A percentile compares a stretch with the other conserved stretches of the same genome.
phyloP scores from a whole-genome alignment of 2,113 vertebrate genomes.

The Dolichotis patagonum region DNA sequence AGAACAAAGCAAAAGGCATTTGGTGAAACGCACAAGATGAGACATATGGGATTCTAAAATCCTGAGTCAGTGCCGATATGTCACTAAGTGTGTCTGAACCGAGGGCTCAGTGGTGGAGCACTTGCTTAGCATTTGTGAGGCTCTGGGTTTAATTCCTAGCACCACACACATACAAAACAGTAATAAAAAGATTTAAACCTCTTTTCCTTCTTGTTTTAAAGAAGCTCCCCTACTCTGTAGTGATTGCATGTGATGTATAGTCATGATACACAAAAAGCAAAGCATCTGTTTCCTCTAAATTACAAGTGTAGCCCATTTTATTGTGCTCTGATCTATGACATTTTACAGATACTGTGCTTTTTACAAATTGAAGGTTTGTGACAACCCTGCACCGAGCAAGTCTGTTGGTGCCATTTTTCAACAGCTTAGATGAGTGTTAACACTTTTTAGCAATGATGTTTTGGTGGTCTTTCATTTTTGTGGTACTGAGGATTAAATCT shows the following conservation, averaged over 20 bases:
- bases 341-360: background rate
- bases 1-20: constrained; percentile 53
- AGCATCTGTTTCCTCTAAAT: constrained; percentile 1
- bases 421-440: background rate
- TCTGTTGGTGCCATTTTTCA: background rate
- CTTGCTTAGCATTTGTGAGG: background rate
- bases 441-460: background rate
- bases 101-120: background rate
- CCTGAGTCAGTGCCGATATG: background rate
- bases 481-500: background rate
- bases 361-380: background rate
- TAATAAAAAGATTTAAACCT: background rate
- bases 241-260: background rate
- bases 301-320: background rate
- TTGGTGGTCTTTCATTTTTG: background rate
- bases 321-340: background rate
- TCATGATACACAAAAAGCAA: background rate
- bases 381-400: background rate
- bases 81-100: background rate
- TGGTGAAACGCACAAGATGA: background rate
- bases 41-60: constrained; percentile 26
- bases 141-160: background rate
- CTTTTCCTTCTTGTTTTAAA: constrained; percentile 49
- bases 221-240: background rate
- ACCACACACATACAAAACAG: background rate